Evolutionary conservation across 2,888 invertebrate genomes (phyloP), one percentile per base, ranked within the genome.

Genomic region (Exocentrus adspersus): DNA sequence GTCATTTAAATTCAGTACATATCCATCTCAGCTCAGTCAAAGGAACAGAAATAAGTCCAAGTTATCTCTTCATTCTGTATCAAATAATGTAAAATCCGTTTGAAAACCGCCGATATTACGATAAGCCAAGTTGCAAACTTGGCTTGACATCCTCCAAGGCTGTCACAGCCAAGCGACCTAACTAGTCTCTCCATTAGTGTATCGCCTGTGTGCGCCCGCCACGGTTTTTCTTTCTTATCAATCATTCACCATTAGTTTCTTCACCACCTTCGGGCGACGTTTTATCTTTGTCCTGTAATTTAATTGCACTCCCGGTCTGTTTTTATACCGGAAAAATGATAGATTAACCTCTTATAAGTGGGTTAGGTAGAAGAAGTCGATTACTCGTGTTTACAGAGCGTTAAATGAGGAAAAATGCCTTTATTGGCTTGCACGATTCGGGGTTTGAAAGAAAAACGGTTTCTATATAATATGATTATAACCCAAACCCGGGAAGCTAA

Each of bases 181-280:
- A 54, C 61, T 53, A 61, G 61, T 53, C 46, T 53, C 42, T 61
- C 51, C 54, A 61, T 61, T 61, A 61, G 37, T 28, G 54, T 32
- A 14, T 14, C 21, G 24, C 19, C 21, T 60, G 51, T 50, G 60
- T 52, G 51, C 37, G 41, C 14, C 32, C 37, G 41, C 14, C 32
- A 1, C 21, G 5, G 20, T 54, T 52, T 54, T 54, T 54, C 42
- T 54, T 42, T 54, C 42, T 43, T 54, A 54, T 54, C 54, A 54
- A 54, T 54, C 54, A 54, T 54, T 54, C 54, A 48, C 24, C 12
- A 24, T 28, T 48, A 48, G 28, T 28, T 48, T 48, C 48, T 48
- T 30, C 12, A 48, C 24, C 28, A 48, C 48, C 48, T 48, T 16
- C n/a, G 9, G 48, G 24, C 28, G 28, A 48, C 28, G 28, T 28